Conservation (phyloP, 2,113 vertebrate genomes). For the Rattus rattus region DNA sequence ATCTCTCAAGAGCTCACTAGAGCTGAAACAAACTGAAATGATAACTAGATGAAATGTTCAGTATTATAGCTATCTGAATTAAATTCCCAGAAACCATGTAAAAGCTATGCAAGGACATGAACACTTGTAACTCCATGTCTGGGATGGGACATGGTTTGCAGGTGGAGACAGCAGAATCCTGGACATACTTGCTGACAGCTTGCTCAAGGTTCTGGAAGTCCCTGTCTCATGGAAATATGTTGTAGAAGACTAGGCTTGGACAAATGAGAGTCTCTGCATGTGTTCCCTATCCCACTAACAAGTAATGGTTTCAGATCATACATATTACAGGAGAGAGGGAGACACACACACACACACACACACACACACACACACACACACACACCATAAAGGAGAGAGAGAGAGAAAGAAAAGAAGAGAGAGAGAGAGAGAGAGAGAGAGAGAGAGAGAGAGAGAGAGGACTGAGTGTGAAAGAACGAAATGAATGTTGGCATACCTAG, state of each 20-base stretch:
- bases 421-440: too few species aligned
- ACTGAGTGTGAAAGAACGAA: neutral
- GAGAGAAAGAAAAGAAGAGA: too few species aligned
- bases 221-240: neutral
- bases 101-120: neutral
- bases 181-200: neutral
- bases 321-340: neutral
- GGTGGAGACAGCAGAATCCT: neutral
- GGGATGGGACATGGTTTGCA: too few species aligned
- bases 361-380: too few species aligned
- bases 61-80: neutral
- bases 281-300: neutral
- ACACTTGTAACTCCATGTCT: neutral
- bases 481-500: neutral
- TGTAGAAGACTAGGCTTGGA: too few species aligned
- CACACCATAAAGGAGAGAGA: too few species aligned
- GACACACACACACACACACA: too few species aligned
- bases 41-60: accelerated
- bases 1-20: neutral
- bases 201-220: neutral
- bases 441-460: too few species aligned
- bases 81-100: neutral
- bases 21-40: neutral
- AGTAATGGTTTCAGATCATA: neutral
- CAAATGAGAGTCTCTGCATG: neutral